phyloP scores from a whole-genome alignment of 1,140 invertebrate species.

The Cydia amplana region DNA sequence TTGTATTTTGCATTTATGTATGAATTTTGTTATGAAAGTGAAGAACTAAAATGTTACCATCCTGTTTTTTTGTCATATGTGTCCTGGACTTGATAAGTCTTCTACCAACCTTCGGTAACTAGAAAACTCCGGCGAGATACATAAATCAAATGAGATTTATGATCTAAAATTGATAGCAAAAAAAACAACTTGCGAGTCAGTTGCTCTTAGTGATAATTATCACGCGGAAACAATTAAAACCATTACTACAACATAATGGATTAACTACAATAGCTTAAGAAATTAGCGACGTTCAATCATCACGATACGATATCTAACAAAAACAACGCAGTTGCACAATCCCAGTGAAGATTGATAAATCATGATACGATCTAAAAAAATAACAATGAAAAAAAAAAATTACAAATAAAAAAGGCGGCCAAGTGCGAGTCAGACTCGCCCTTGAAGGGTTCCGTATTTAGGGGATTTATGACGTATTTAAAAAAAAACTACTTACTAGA shows the following conservation, averaged over 20 bases:
- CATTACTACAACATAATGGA: constrained; percentile 55
- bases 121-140: too few relatives aligned
- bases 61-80: too few relatives aligned
- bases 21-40: neutral
- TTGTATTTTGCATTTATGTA: neutral
- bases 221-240: constrained; percentile 61
- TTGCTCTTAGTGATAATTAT: constrained; percentile 22
- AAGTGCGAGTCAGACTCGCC: too few relatives aligned
- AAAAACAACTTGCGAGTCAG: neutral
- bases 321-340: constrained; percentile 50
- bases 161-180: constrained; percentile 9
- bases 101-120: neutral
- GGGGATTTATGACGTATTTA: too few relatives aligned
- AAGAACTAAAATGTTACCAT: neutral
- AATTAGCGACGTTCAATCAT: constrained; percentile 60
- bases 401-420: too few relatives aligned
- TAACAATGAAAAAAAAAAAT: constrained; percentile 40
- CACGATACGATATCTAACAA: constrained; percentile 55
- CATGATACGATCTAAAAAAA: constrained; percentile 38
- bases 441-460: too few relatives aligned
- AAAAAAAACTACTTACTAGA: too few relatives aligned
- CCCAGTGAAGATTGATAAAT: constrained; percentile 55
- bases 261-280: constrained; percentile 52
- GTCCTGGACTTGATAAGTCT: neutral
- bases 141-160: neutral